These are phyloP conservation scores for Lasioglossum pauxillum DNA, from an alignment of 2,888 invertebrate genomes.

Conservation along the genomic window DNA sequence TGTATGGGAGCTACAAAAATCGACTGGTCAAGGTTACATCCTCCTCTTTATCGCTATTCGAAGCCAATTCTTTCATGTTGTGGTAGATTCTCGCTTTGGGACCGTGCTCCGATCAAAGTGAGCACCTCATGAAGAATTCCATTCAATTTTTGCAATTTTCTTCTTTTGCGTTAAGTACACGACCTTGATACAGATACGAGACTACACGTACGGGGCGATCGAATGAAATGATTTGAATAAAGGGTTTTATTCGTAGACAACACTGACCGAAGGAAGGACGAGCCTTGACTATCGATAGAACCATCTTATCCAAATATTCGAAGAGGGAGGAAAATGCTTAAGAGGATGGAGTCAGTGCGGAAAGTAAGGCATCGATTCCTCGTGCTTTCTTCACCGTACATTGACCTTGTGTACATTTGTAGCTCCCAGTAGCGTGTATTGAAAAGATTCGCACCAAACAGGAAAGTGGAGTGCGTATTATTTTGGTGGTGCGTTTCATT, in stretches of 20 bases:
- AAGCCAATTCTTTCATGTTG: background rate
- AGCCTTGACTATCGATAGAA: background rate
- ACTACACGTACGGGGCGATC: background rate
- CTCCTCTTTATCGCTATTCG: background rate
- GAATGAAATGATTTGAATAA: background rate
- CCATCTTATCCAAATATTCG: background rate
- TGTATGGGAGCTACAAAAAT: background rate
- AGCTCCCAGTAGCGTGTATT: background rate
- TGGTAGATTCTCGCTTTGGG: background rate
- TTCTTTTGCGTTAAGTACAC: slow-evolving; percentile 2
- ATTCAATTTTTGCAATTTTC: background rate
- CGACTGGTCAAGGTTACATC: background rate
- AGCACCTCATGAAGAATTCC: background rate
- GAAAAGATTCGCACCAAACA: slow-evolving; percentile 26
- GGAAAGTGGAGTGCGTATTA: slow-evolving; percentile 9
- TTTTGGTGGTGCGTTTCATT: slow-evolving; percentile 21
- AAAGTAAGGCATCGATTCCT: background rate
- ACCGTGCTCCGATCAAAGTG: background rate
- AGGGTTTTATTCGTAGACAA: background rate
- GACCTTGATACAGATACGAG: background rate
- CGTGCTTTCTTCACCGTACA: background rate
- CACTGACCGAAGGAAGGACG: background rate
- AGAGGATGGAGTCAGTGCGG: background rate
- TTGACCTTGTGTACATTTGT: background rate
- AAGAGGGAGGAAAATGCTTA: background rate